Conservation (phyloP, 2,797 vertebrate genomes). For the Glyptemys insculpta region DNA sequence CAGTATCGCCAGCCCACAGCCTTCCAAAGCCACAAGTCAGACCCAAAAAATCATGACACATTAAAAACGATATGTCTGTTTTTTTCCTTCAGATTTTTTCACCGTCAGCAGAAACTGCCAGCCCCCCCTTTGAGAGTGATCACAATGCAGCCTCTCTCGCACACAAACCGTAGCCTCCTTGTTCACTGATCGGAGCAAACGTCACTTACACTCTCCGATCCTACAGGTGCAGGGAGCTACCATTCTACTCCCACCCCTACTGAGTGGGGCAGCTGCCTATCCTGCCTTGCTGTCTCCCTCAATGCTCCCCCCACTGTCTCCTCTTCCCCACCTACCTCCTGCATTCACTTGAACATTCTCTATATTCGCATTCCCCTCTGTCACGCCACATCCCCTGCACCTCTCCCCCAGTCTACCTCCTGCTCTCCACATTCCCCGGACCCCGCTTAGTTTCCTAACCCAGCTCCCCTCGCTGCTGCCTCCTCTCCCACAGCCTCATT, state of each 20-base stretch:
- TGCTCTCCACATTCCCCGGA: not conserved
- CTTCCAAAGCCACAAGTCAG: not conserved
- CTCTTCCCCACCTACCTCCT: not conserved
- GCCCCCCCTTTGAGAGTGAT: not conserved
- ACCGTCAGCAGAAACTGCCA: not conserved
- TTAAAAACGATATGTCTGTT: not conserved
- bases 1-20: not conserved
- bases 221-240: not conserved
- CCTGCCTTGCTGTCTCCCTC: not conserved
- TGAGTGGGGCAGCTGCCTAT: not conserved
- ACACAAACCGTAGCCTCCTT: not conserved
- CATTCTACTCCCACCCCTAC: not conserved
- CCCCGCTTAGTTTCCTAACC: not conserved
- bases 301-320: not conserved
- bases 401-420: not conserved
- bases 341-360: not conserved
- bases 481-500: not conserved
- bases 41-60: not conserved
- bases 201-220: rapidly evolving
- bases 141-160: not conserved
- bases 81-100: not conserved
- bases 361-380: not conserved
- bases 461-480: not conserved
- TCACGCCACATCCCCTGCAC: not conserved
- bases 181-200: not conserved